A percentile compares a stretch with the other conserved stretches of the same genome.
These are phyloP conservation scores for Hippocampus kuda DNA, from an alignment of 2,797 vertebrate genomes.

Conservation along the genomic window DNA sequence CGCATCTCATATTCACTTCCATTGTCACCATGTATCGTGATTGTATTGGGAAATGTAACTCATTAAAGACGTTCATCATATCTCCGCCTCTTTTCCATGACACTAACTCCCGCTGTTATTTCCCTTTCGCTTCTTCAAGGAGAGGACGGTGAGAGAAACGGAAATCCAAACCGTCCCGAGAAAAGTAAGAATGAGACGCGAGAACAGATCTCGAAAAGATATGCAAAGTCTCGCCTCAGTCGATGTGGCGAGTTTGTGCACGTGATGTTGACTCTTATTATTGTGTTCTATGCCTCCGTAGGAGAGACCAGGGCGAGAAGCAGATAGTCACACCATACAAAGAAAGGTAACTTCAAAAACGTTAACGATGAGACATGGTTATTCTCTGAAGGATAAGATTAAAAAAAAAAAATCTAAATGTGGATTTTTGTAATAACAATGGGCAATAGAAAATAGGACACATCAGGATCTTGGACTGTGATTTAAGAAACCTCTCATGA, in stretches of 20 bases:
- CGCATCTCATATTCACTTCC: neutral
- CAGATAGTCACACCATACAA: slow-evolving; percentile 62
- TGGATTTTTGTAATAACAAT: neutral
- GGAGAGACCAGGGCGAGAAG: slow-evolving; percentile 63
- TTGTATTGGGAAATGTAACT: neutral
- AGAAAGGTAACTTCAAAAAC: slow-evolving; percentile 62
- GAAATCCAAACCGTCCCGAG: slow-evolving; percentile 59
- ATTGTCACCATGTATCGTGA: neutral
- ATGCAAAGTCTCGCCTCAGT: neutral
- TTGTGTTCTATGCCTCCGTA: slow-evolving; percentile 26
- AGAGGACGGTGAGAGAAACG: slow-evolving; percentile 54
- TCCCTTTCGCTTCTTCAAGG: slow-evolving; percentile 33
- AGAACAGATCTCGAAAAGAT: neutral
- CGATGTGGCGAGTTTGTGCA: neutral
- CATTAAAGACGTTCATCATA: neutral
- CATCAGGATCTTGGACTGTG: neutral
- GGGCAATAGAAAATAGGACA: neutral
- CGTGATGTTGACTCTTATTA: neutral
- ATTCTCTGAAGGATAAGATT: neutral
- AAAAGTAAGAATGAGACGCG: slow-evolving; percentile 53
- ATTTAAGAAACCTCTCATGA: neutral
- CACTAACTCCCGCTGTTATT: neutral
- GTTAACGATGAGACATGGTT: neutral
- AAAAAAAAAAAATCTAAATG: neutral
- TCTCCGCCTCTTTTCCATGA: neutral